Conservation (phyloP, 1,140 invertebrate genomes). For the Leptoteleia sp. region DNA sequence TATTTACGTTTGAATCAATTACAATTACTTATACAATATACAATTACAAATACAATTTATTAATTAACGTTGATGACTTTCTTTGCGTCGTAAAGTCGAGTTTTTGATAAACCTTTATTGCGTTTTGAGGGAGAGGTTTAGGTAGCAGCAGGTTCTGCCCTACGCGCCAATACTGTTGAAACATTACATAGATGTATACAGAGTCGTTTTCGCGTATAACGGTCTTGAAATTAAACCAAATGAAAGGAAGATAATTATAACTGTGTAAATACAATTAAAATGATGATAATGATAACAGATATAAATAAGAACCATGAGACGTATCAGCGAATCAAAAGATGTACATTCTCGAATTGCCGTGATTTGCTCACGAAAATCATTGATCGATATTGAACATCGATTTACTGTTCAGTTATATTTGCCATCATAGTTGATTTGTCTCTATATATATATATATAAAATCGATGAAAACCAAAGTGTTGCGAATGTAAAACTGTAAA, state of each 20-base stretch:
- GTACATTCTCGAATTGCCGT: constrained; percentile 49
- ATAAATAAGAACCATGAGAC: constrained; percentile 57
- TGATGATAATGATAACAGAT: constrained; percentile 35
- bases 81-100: constrained; percentile 31
- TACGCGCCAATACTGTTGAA: constrained; percentile 73
- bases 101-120: constrained; percentile 57
- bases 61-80: constrained; percentile 6
- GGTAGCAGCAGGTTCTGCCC: constrained; percentile 72
- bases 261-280: constrained; percentile 60
- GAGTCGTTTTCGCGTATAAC: constrained; percentile 72
- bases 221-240: constrained; percentile 59
- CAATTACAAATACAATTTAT: not conserved
- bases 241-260: constrained; percentile 58
- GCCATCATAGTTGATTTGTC: constrained; percentile 48
- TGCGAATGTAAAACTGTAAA: constrained; percentile 17
- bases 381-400: constrained; percentile 55
- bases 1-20: constrained; percentile 49
- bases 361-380: constrained; percentile 60
- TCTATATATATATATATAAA: constrained; percentile 21
- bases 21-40: too few species aligned
- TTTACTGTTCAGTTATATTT: constrained; percentile 45
- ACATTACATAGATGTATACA: constrained; percentile 74
- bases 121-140: constrained; percentile 55
- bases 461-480: constrained; percentile 35
- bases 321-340: constrained; percentile 65